phyloP scores from a whole-genome alignment of 2,113 vertebrate species.

The Willisornis vidua region DNA sequence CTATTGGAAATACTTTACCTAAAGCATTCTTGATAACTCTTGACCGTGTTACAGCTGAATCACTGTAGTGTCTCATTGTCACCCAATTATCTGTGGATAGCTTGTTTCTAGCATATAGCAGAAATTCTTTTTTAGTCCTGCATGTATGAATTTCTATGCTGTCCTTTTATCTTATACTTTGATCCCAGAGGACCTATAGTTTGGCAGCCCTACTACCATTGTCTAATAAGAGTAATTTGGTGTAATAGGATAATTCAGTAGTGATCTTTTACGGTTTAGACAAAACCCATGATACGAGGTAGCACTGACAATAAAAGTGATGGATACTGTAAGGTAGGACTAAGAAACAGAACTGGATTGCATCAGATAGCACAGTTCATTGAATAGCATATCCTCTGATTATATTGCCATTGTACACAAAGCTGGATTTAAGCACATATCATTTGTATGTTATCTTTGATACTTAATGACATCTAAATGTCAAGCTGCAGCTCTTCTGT shows the following conservation, averaged over 20 bases:
- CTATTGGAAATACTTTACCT: not conserved
- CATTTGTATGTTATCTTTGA: not conserved
- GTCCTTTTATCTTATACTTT: slow-evolving; percentile 11
- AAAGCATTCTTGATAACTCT: not conserved
- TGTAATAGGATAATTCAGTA: not conserved
- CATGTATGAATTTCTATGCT: slow-evolving; percentile 1
- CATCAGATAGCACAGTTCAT: not conserved
- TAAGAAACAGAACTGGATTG: not conserved
- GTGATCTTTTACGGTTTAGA: not conserved
- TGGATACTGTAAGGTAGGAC: not conserved
- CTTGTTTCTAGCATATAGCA: not conserved
- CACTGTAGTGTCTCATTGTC: not conserved
- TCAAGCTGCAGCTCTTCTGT: not conserved
- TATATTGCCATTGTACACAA: not conserved
- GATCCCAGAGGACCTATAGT: not conserved
- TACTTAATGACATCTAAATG: slow-evolving; percentile 8
- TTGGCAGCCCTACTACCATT: not conserved
- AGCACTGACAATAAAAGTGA: not conserved
- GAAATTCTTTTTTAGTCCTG: not conserved
- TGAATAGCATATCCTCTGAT: not conserved
- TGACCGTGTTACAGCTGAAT: not conserved
- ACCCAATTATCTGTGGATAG: not conserved
- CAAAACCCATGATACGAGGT: not conserved
- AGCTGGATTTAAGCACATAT: not conserved
- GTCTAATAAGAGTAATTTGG: not conserved